Evolutionary conservation across 2,113 vertebrate species (phyloP), one percentile per base, ranked within the genome.

Genomic region (Ptychochromis oligacanthus): DNA sequence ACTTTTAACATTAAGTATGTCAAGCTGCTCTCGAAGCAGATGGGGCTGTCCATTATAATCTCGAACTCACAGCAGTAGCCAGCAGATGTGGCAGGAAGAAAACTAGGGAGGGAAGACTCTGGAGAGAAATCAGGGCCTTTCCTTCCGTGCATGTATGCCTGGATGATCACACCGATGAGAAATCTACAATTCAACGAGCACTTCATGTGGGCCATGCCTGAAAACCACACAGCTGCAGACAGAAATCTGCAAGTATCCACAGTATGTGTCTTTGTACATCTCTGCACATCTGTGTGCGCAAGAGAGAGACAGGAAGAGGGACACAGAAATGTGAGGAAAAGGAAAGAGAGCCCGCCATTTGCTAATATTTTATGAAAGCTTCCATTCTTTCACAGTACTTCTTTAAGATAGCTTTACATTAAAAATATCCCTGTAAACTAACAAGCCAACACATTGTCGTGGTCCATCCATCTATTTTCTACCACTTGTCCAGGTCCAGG

Each of bases 31-130:
- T 75, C 43, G 31, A 82, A 85, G 83, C 92, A 94, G 91, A 93
- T 93, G 92, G 85, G 87, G 54, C 84, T 87, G 91, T 92, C 88
- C 87, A 77, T 93, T 93, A 91, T 62, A 77, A 84, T 77, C 75
- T 59, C 20, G 22, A 36, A 40, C 86, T 91, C 87, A 77, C 90
- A 92, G 92, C 90, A 91, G 91, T 87, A 87, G 88, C 83, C 78
- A 84, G 82, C 92, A 94, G 89, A 94, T 94, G 93, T 90, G 87
- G 89, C 91, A 91, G 86, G 85, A 89, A 90, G 89, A 87, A 87
- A 89, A 65, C 75, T 84, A 60, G 84, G 55, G 84, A 81, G 77
- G 84, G 86, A 84, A 84, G 88, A 85, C 88, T 86, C 89, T 67
- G 75, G 91, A 92, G 88, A 85, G 88, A 91, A 88, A 81, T 81